Evolutionary conservation across 2,113 vertebrate species (phyloP).

Genomic region (Petrocephalus microphthalmus): DNA sequence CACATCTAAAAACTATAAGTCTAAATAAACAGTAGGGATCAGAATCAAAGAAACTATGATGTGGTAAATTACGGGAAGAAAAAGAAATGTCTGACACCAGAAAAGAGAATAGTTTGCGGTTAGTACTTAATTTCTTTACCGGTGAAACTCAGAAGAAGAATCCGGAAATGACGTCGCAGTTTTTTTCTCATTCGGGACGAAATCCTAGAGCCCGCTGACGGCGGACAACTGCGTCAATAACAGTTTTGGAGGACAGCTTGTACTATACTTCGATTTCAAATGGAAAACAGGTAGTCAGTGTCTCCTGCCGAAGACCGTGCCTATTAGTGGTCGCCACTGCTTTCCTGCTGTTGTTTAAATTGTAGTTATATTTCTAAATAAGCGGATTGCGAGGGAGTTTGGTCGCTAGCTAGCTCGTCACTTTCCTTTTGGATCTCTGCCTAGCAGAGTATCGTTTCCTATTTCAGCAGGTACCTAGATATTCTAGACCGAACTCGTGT

Average conservation of each 20-base stretch:
- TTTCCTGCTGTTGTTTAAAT: background rate
- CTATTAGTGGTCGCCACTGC: background rate
- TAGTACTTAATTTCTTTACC: background rate
- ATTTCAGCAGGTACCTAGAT: background rate
- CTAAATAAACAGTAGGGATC: background rate
- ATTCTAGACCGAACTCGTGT: background rate
- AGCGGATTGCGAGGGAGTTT: background rate
- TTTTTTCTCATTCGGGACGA: constrained; percentile 16
- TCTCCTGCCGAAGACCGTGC: background rate
- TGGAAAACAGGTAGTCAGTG: constrained; percentile 16
- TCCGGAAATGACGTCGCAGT: constrained; percentile 32
- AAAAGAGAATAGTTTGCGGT: background rate
- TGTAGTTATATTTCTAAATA: background rate
- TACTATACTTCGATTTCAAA: constrained; percentile 8
- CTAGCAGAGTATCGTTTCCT: background rate
- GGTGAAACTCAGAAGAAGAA: constrained; percentile 30
- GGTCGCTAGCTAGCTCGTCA: background rate
- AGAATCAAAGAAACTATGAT: background rate
- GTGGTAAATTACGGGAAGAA: background rate
- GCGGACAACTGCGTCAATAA: constrained; percentile 16
- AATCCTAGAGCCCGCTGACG: background rate
- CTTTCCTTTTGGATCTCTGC: background rate
- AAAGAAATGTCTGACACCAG: background rate
- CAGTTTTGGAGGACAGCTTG: constrained; percentile 7
- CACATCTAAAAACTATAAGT: background rate